Evolutionary conservation across 1,140 invertebrate species (phyloP).

Genomic region (Oscheius sp.): DNA sequence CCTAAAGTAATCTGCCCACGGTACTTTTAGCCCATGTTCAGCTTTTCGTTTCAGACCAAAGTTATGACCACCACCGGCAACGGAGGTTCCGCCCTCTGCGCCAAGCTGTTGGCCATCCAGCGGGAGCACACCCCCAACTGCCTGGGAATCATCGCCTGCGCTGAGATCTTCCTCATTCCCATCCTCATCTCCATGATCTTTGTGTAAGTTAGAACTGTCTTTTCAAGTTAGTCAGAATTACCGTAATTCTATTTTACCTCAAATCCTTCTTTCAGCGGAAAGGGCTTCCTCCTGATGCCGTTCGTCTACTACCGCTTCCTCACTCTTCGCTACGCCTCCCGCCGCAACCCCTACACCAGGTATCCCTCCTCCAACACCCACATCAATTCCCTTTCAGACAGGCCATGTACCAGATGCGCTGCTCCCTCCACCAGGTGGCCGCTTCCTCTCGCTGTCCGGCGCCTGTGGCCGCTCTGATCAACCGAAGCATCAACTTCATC

Average conservation of each 20-base stretch:
- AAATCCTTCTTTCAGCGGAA: constrained; percentile 71
- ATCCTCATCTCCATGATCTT: constrained; percentile 77
- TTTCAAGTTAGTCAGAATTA: constrained; percentile 9
- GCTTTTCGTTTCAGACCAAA: constrained; percentile 29
- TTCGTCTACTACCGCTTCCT: constrained; percentile 94
- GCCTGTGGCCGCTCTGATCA: not conserved
- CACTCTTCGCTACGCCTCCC: constrained; percentile 79
- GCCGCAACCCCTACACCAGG: constrained; percentile 85
- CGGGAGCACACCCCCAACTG: constrained; percentile 84
- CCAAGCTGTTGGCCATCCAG: constrained; percentile 66
- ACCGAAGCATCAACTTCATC: constrained; percentile 21
- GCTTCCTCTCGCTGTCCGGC: constrained; percentile 6
- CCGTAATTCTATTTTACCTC: constrained; percentile 2
- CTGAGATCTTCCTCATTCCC: constrained; percentile 87
- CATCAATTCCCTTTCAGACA: constrained; percentile 16
- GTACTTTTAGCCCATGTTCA: no score
- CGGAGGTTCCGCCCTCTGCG: not conserved
- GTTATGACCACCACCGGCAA: constrained; percentile 33
- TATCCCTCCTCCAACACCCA: constrained; percentile 39
- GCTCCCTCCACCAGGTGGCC: constrained; percentile 31
- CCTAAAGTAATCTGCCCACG: not conserved
- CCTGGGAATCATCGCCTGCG: constrained; percentile 78
- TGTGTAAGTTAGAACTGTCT: constrained; percentile 79
- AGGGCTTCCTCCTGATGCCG: constrained; percentile 78
- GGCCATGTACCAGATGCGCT: constrained; percentile 32